Evolutionary conservation across 2,113 vertebrate genomes (phyloP).

Genomic region (Cottus gobio): DNA sequence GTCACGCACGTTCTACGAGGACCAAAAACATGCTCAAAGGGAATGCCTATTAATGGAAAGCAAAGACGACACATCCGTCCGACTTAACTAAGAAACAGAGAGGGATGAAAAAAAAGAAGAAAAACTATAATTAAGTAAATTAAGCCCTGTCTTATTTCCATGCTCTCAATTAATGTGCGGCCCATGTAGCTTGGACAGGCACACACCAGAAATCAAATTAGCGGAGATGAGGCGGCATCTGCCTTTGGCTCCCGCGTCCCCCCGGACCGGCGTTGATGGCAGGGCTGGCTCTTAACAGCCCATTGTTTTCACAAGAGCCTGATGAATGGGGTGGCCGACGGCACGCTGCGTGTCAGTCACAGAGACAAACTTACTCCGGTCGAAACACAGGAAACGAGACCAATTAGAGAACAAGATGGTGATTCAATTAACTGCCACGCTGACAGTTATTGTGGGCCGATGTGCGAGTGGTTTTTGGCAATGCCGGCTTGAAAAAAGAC

Average conservation of each 20-base stretch:
- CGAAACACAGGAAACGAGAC: slow-evolving; percentile 48
- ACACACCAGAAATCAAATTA: slow-evolving; percentile 80
- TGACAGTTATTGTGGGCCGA: slow-evolving; percentile 18
- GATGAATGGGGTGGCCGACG: slow-evolving; percentile 66
- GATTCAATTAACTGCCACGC: slow-evolving; percentile 64
- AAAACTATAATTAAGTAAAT: slow-evolving; percentile 67
- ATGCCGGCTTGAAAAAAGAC: not conserved
- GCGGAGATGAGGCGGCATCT: slow-evolving; percentile 74
- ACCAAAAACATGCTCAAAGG: slow-evolving; percentile 15
- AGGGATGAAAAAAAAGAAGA: slow-evolving; percentile 35
- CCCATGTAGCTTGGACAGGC: slow-evolving; percentile 63
- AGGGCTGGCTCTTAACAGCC: slow-evolving; percentile 54
- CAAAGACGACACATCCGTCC: slow-evolving; percentile 60
- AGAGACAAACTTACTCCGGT: slow-evolving; percentile 56
- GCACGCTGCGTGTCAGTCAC: slow-evolving; percentile 52
- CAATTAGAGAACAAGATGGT: slow-evolving; percentile 52
- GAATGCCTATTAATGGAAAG: slow-evolving; percentile 48
- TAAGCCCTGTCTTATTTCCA: slow-evolving; percentile 74
- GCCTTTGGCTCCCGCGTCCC: slow-evolving; percentile 71
- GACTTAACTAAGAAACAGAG: slow-evolving; percentile 22
- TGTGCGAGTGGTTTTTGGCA: slow-evolving; percentile 11
- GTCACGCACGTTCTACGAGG: not conserved
- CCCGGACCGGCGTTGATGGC: slow-evolving; percentile 63
- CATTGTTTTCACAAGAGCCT: slow-evolving; percentile 67
- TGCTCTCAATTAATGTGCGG: slow-evolving; percentile 75